Conservation (phyloP, 2,113 vertebrate genomes). For the Stictonetta naevosa region DNA sequence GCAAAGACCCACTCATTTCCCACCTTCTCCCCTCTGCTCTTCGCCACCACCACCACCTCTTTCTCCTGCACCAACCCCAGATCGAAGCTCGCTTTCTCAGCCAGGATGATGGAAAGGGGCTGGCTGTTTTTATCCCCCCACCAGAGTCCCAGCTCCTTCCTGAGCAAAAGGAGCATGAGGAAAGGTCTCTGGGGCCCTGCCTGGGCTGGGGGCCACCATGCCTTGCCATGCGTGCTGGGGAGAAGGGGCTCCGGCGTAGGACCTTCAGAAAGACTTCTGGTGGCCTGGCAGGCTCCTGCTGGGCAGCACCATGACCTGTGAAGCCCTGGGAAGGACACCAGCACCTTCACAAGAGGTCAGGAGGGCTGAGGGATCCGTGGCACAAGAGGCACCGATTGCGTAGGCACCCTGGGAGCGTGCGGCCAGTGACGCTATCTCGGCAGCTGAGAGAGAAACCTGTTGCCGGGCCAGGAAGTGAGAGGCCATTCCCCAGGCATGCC, state of each 20-base stretch:
- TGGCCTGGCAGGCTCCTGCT: not conserved
- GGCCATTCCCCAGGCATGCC: not conserved
- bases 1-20: not conserved
- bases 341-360: not conserved
- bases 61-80: not conserved
- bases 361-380: not conserved
- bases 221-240: not conserved
- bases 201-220: not conserved
- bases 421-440: not conserved
- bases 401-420: not conserved
- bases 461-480: not conserved
- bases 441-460: not conserved
- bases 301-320: not conserved
- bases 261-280: not conserved
- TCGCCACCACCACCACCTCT: not conserved
- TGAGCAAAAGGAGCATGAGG: not conserved
- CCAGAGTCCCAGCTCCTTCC: not conserved
- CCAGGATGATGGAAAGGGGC: not conserved
- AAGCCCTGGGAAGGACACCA: not conserved
- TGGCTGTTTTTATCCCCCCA: fast-evolving
- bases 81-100: not conserved
- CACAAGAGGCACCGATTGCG: not conserved
- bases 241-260: not conserved
- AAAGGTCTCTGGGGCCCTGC: not conserved
- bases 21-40: not conserved